These are phyloP conservation scores for Emydoidea blandingii DNA, from an alignment of 2,797 vertebrate species.

Conservation along the genomic window DNA sequence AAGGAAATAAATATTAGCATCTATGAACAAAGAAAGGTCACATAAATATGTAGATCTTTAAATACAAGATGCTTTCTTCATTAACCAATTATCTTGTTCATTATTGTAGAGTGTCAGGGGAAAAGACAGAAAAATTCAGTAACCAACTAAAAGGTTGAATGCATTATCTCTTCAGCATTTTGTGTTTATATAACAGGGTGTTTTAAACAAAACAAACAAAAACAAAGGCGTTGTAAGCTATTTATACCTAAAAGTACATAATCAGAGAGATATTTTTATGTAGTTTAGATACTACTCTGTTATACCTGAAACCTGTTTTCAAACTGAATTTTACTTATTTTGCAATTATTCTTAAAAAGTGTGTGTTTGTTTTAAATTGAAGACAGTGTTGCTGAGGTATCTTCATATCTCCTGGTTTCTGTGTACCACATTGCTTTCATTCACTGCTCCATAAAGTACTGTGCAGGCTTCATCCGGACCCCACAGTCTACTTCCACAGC, in stretches of 20 bases:
- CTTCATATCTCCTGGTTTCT: not conserved
- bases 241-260: not conserved
- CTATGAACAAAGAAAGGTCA: slow-evolving; percentile 82
- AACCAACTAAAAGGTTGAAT: slow-evolving; percentile 28
- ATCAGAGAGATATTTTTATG: fast-evolving
- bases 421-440: not conserved
- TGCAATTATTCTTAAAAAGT: fast-evolving
- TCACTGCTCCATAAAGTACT: not conserved
- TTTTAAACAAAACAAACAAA: not conserved
- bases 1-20: slow-evolving; percentile 83
- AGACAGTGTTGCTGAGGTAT: not conserved
- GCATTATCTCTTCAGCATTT: slow-evolving; percentile 10
- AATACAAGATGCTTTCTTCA: slow-evolving; percentile 78
- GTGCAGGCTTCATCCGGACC: not conserved
- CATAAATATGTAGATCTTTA: slow-evolving; percentile 82
- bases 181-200: slow-evolving; percentile 37
- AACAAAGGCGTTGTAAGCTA: not conserved
- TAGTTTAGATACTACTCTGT: not conserved
- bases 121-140: slow-evolving; percentile 44
- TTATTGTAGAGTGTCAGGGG: slow-evolving; percentile 66
- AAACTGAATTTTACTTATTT: not conserved
- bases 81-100: slow-evolving; percentile 78
- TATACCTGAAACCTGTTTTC: not conserved
- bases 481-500: fast-evolving
- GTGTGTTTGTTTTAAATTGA: not conserved